phyloP scores from a whole-genome alignment of 2,797 vertebrate genomes.

The Etheostoma perlongum region DNA sequence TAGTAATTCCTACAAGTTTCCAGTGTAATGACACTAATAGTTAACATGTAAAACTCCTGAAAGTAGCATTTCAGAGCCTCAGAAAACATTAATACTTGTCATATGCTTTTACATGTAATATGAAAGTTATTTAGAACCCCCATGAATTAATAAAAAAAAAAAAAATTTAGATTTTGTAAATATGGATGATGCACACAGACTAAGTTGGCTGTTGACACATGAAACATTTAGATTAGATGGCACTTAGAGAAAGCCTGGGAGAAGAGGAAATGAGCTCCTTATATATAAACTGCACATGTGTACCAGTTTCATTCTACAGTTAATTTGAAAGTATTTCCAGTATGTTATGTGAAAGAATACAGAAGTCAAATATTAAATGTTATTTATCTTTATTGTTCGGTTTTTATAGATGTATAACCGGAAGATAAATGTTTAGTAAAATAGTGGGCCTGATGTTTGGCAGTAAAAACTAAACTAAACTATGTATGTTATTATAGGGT shows the following conservation, averaged over 20 bases:
- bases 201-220: neutral
- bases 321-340: neutral
- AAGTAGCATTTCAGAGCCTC: constrained; percentile 29
- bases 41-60: neutral
- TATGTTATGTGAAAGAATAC: neutral
- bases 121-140: neutral
- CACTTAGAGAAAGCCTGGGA: neutral
- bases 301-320: neutral
- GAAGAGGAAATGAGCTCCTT: neutral
- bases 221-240: neutral
- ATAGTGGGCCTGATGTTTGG: constrained; percentile 3
- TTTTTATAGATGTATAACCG: neutral
- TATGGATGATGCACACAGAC: neutral
- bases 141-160: neutral
- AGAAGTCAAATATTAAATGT: neutral
- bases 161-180: neutral
- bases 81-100: neutral
- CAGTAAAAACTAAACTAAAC: neutral
- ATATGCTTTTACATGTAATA: neutral
- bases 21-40: neutral
- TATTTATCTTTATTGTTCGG: neutral
- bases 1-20: constrained; percentile 11
- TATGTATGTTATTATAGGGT: neutral
- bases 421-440: neutral
- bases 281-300: too few species aligned